phyloP scores from a whole-genome alignment of 2,888 invertebrate species.

The Mesorhabditis spiculigera region DNA sequence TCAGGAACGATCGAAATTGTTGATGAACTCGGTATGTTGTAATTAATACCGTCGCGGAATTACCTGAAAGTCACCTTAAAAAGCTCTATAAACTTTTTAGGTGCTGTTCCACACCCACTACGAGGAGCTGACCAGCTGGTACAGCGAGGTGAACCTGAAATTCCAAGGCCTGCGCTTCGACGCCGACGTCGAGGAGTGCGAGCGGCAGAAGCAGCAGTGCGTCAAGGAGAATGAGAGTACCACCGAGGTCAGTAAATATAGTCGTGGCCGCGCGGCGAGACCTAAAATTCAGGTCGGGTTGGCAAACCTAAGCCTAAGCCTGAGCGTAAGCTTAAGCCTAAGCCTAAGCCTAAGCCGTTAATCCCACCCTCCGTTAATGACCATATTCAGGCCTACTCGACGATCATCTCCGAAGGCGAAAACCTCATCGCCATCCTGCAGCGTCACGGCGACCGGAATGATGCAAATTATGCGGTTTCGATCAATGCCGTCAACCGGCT shows the following conservation, averaged over 20 bases:
- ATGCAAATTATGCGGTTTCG: conserved; percentile 63
- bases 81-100: conserved; percentile 17
- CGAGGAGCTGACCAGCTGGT: conserved; percentile 55
- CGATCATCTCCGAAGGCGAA: conserved; percentile 51
- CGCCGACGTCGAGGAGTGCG: conserved; percentile 40
- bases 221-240: conserved; percentile 52
- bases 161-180: conserved; percentile 33
- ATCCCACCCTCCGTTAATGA: not conserved
- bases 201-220: conserved; percentile 49
- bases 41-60: not conserved
- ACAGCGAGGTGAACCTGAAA: conserved; percentile 45
- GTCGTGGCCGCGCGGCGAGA: not conserved
- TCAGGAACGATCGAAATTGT: not conserved
- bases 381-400: conserved; percentile 40
- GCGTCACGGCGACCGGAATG: conserved; percentile 19
- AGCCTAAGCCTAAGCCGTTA: not conserved
- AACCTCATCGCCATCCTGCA: conserved; percentile 36
- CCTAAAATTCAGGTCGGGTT: not conserved
- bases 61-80: not conserved
- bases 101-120: conserved; percentile 50
- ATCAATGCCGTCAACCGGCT: conserved; percentile 83
- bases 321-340: too few species aligned
- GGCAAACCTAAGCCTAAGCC: not conserved
- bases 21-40: not conserved
- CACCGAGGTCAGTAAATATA: conserved; percentile 26